Conservation (phyloP, 2,888 invertebrate species). For the Graphium colonna region DNA sequence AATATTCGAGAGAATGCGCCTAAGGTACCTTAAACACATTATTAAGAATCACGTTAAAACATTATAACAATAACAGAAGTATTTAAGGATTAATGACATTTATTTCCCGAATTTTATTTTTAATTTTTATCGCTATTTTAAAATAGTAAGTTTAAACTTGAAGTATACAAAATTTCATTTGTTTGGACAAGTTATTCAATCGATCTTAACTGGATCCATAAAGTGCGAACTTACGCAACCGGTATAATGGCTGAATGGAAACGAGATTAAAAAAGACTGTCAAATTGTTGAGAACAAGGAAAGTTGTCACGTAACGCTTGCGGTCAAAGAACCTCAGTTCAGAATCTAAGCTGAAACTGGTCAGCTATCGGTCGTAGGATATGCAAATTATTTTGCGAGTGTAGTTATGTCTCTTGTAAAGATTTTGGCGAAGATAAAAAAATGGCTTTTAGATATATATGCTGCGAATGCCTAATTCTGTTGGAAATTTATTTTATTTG, state of each 20-base stretch:
- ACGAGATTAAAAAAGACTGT: background rate
- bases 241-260: background rate
- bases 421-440: background rate
- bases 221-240: no score
- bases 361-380: background rate
- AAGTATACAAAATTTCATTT: no score
- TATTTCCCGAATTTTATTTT: no score
- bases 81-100: no score
- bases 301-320: background rate
- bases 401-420: background rate
- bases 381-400: constrained; percentile 3
- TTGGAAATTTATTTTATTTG: background rate
- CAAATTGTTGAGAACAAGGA: background rate
- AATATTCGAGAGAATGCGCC: no score
- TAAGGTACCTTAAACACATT: no score
- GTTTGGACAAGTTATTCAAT: no score
- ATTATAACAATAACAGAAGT: no score
- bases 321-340: constrained; percentile 5
- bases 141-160: no score
- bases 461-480: background rate
- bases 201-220: no score
- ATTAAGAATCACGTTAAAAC: no score
- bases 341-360: constrained; percentile 1
- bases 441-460: background rate
- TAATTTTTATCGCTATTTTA: no score